phyloP scores from a whole-genome alignment of 2,797 vertebrate species.

The Sebastes steindachneri region DNA sequence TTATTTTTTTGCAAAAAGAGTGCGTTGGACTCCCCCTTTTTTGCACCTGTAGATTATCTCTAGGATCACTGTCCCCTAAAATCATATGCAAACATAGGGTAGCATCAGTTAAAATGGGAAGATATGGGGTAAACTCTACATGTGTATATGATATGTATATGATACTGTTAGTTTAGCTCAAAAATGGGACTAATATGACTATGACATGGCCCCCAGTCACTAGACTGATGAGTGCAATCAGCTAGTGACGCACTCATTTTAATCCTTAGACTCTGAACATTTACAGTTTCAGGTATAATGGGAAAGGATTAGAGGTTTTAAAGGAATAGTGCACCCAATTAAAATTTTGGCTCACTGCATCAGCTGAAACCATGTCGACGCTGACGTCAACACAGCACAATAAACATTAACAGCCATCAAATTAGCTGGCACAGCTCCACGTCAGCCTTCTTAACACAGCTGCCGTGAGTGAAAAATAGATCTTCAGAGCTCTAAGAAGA shows the following conservation, averaged over 20 bases:
- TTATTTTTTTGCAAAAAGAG: no score
- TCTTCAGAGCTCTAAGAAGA: neutral
- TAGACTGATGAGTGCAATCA: neutral
- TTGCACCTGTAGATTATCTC: neutral
- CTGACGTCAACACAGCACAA: neutral
- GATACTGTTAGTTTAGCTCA: neutral
- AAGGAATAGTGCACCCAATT: neutral
- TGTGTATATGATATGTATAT: neutral
- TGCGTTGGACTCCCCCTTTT: no score
- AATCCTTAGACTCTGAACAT: neutral
- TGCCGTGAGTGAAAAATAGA: neutral
- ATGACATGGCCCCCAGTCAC: neutral
- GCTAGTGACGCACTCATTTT: neutral
- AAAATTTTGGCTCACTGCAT: neutral
- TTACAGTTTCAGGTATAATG: neutral
- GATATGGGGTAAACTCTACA: neutral
- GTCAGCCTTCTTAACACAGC: neutral
- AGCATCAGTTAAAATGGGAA: neutral
- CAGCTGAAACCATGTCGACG: neutral
- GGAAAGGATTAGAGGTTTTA: neutral
- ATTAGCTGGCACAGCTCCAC: slow-evolving; percentile 33
- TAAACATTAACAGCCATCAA: slow-evolving; percentile 28
- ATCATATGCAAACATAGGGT: neutral
- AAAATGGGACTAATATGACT: neutral
- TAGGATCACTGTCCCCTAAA: neutral